phyloP scores from a whole-genome alignment of 2,888 invertebrate genomes.

The Lasius platythorax region DNA sequence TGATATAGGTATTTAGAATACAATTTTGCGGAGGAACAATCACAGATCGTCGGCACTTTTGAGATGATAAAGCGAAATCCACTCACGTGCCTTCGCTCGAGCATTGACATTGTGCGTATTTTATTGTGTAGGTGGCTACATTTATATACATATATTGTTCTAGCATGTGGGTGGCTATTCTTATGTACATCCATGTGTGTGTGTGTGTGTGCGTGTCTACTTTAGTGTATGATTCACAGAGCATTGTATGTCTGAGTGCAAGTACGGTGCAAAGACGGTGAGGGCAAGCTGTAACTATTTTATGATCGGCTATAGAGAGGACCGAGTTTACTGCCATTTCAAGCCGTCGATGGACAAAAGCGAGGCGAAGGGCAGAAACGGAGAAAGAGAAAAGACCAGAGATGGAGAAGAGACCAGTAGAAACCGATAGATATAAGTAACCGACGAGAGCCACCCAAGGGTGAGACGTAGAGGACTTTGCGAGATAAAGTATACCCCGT shows the following conservation, averaged over 20 bases:
- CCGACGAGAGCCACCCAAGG: not conserved
- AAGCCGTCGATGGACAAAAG: slow-evolving; percentile 53
- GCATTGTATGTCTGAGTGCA: slow-evolving; percentile 1
- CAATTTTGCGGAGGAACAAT: slow-evolving; percentile 40
- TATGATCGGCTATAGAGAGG: slow-evolving; percentile 62
- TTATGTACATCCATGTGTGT: not conserved
- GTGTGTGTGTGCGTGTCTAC: not conserved
- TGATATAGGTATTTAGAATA: not conserved
- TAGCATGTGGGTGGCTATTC: not conserved
- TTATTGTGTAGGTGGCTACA: not conserved
- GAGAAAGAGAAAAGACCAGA: slow-evolving; percentile 34
- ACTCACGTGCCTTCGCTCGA: slow-evolving; percentile 34
- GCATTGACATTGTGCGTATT: not conserved
- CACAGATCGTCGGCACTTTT: slow-evolving; percentile 31
- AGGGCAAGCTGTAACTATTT: slow-evolving; percentile 66
- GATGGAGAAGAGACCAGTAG: slow-evolving; percentile 46
- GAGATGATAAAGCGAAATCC: slow-evolving; percentile 42
- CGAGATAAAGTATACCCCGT: slow-evolving; percentile 19
- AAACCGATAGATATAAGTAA: slow-evolving; percentile 39
- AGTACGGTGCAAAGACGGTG: slow-evolving; percentile 14
- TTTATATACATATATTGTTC: not conserved
- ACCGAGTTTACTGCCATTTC: slow-evolving; percentile 61
- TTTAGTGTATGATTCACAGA: not conserved
- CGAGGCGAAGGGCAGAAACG: slow-evolving; percentile 47
- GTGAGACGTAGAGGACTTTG: not conserved